phyloP scores from a whole-genome alignment of 2,797 vertebrate genomes.

The Pangasius sanitwongsei region DNA sequence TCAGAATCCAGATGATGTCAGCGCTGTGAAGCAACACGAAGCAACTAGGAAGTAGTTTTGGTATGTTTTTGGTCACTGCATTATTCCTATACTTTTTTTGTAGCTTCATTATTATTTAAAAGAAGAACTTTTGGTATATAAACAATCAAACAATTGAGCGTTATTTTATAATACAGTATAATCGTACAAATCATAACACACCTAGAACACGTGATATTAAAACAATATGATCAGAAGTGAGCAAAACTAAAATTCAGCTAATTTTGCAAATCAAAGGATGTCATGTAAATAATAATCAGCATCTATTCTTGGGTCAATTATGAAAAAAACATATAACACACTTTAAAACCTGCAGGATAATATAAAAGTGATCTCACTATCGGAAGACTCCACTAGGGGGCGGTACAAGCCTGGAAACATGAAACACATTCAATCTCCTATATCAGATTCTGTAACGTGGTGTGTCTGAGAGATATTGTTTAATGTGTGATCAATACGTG shows the following conservation, averaged over 20 bases:
- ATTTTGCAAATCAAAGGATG: background rate
- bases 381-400: slow-evolving; percentile 6
- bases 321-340: background rate
- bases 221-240: background rate
- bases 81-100: too few species aligned
- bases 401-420: slow-evolving; percentile 9
- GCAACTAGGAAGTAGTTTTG: background rate
- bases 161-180: background rate
- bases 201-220: background rate
- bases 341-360: background rate
- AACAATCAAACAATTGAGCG: background rate
- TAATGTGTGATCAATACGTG: background rate
- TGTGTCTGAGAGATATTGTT: background rate
- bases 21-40: background rate
- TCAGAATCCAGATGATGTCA: background rate
- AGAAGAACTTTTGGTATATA: background rate
- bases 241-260: background rate
- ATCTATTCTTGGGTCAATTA: background rate
- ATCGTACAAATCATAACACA: background rate
- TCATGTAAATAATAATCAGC: background rate
- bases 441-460: background rate
- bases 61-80: background rate
- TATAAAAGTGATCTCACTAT: background rate
- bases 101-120: background rate
- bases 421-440: background rate